Evolutionary conservation across 2,113 vertebrate species (phyloP).

Genomic region (Nothocercus nigrocapillus): DNA sequence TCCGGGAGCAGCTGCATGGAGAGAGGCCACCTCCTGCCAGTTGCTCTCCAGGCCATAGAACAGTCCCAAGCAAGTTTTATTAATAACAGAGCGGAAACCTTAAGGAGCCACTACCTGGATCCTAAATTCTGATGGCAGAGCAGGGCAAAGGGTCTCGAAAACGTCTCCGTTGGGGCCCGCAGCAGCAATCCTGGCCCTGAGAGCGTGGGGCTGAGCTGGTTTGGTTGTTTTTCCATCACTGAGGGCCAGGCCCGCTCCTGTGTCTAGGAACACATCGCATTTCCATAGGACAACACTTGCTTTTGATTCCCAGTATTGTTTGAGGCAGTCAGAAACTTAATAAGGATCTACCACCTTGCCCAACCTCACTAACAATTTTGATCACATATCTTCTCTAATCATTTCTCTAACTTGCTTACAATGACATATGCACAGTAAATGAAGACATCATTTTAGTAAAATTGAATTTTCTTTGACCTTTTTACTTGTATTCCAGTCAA

Average conservation of each 20-base stretch:
- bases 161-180: neutral
- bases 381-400: neutral
- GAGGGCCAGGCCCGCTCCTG: neutral
- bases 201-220: neutral
- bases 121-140: neutral
- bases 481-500: neutral
- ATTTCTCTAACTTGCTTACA: neutral
- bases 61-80: neutral
- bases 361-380: neutral
- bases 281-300: neutral
- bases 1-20: neutral
- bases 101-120: neutral
- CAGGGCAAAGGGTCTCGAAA: neutral
- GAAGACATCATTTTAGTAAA: neutral
- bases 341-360: neutral
- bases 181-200: neutral
- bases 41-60: neutral
- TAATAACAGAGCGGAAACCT: neutral
- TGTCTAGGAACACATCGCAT: neutral
- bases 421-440: neutral
- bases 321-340: neutral
- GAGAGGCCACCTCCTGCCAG: neutral
- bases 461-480: neutral
- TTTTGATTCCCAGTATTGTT: accelerated
- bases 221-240: neutral